phyloP scores from a whole-genome alignment of 2,113 vertebrate genomes.

The Colistium nudipinnis region DNA sequence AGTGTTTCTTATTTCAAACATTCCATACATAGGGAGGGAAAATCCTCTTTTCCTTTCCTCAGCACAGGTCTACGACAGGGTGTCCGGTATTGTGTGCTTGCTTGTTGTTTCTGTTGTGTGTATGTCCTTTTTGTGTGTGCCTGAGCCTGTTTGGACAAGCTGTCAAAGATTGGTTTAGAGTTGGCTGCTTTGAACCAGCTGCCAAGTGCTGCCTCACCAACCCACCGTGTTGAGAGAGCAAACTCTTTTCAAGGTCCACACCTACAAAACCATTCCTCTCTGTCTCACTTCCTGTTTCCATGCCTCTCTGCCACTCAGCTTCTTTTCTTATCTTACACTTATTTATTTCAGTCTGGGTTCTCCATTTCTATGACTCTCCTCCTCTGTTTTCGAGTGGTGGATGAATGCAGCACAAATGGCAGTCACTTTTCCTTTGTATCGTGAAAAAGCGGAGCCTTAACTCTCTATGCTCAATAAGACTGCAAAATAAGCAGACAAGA shows the following conservation, averaged over 20 bases:
- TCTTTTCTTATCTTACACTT: slow-evolving; percentile 57
- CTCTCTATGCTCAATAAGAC: slow-evolving; percentile 34
- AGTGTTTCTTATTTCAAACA: slow-evolving; percentile 44
- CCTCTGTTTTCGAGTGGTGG: slow-evolving; percentile 47
- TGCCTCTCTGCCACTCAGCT: slow-evolving; percentile 44
- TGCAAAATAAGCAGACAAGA: slow-evolving; percentile 46
- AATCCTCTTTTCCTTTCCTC: slow-evolving; percentile 28
- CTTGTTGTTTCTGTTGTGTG: slow-evolving; percentile 30
- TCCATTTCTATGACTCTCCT: slow-evolving; percentile 19
- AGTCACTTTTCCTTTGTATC: slow-evolving; percentile 36
- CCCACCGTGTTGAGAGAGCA: slow-evolving; percentile 61
- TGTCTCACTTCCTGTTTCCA: slow-evolving; percentile 42
- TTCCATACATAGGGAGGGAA: slow-evolving; percentile 25
- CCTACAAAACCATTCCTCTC: slow-evolving; percentile 56
- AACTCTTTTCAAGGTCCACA: slow-evolving; percentile 67
- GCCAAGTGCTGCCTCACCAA: slow-evolving; percentile 71
- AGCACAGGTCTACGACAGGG: slow-evolving; percentile 47
- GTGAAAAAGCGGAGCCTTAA: slow-evolving; percentile 22
- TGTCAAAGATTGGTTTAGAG: slow-evolving; percentile 77
- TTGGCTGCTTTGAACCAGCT: slow-evolving; percentile 71
- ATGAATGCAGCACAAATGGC: slow-evolving; percentile 40
- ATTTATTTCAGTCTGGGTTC: slow-evolving; percentile 62
- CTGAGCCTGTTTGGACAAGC: slow-evolving; percentile 64
- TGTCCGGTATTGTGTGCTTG: slow-evolving; percentile 29
- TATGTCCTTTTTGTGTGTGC: slow-evolving; percentile 25